Conservation (phyloP, 2,888 invertebrate genomes). For the Atrina japonica region DNA sequence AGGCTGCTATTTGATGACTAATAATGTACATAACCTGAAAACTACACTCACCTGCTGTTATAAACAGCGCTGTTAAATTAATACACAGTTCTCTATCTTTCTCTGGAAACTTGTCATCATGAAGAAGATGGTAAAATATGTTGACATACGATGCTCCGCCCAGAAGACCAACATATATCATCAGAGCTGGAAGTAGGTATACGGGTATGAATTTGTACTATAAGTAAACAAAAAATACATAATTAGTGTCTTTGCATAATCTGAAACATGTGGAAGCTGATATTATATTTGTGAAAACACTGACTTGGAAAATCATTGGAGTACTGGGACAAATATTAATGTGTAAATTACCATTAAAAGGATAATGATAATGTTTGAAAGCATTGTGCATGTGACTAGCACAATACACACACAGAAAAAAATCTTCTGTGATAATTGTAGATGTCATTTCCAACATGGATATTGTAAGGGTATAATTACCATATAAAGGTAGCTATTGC, state of each 20-base stretch:
- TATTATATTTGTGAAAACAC: not conserved
- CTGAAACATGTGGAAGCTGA: too few species aligned
- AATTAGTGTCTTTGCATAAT: not conserved
- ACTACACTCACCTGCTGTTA: slow-evolving; percentile 60
- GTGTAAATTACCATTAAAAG: too few species aligned
- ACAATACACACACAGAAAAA: too few species aligned
- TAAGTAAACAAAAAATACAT: not conserved
- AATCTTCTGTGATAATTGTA: too few species aligned
- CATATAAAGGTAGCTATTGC: too few species aligned
- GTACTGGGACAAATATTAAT: too few species aligned
- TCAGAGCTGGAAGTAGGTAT: slow-evolving; percentile 62
- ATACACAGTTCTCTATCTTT: slow-evolving; percentile 71
- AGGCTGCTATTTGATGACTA: too few species aligned
- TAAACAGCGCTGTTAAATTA: slow-evolving; percentile 69
- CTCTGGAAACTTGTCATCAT: slow-evolving; percentile 61
- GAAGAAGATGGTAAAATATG: slow-evolving; percentile 69
- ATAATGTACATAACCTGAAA: too few species aligned
- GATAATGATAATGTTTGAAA: too few species aligned
- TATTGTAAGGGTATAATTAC: too few species aligned
- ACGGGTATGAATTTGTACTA: slow-evolving; percentile 72
- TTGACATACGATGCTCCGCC: slow-evolving; percentile 74
- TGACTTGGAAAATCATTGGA: not conserved
- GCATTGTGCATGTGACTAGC: too few species aligned
- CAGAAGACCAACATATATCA: slow-evolving; percentile 70
- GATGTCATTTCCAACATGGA: too few species aligned